Conservation (phyloP, 1,140 invertebrate genomes). For the Lucilia cuprina region DNA sequence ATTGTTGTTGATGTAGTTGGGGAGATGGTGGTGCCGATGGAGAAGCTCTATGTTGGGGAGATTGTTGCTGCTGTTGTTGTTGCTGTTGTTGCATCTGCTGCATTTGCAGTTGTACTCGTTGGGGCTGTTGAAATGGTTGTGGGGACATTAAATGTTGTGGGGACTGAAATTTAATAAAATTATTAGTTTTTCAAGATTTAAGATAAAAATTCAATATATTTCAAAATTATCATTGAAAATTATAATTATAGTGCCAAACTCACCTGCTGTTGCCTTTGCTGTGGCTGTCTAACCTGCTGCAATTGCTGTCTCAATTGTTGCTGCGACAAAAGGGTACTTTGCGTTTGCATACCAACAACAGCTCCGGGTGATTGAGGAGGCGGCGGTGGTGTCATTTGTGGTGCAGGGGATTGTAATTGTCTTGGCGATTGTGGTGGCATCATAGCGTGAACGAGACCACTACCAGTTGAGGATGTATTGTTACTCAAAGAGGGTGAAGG, state of each 20-base stretch:
- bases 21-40: constrained; percentile 54
- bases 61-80: constrained; percentile 50
- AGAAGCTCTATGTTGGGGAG: constrained; percentile 49
- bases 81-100: constrained; percentile 45
- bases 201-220: too few species aligned
- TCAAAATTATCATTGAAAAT: too few species aligned
- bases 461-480: background rate
- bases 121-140: constrained; percentile 42
- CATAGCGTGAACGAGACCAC: constrained; percentile 38
- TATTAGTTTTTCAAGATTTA: too few species aligned
- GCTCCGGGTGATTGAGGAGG: constrained; percentile 52
- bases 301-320: constrained; percentile 57
- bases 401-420: constrained; percentile 57
- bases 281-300: constrained; percentile 49
- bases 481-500: constrained; percentile 43
- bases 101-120: constrained; percentile 44
- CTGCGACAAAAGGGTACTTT: constrained; percentile 52
- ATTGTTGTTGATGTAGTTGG: constrained; percentile 43
- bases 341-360: constrained; percentile 36
- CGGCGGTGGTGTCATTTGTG: constrained; percentile 60
- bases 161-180: constrained; percentile 32
- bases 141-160: constrained; percentile 49
- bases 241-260: too few species aligned
- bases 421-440: constrained; percentile 57
- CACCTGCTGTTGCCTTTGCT: constrained; percentile 45